Evolutionary conservation across 1,140 invertebrate species (phyloP), one percentile per base, ranked within the genome.

Genomic region (Lepidurus packardi): DNA sequence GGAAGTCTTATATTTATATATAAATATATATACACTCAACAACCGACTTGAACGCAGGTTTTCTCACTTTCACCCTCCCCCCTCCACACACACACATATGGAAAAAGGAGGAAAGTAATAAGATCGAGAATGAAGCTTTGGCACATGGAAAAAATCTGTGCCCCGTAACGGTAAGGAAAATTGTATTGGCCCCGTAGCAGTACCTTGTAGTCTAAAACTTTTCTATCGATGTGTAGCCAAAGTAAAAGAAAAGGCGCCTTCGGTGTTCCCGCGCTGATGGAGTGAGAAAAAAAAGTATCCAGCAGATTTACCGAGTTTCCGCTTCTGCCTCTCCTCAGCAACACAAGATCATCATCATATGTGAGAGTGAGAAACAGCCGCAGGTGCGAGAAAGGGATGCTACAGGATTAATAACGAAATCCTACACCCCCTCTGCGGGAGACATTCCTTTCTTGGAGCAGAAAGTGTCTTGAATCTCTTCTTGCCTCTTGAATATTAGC

Each of bases 321-420:
- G 10, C 16, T 47, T 47, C 45, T 11, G 45, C 10, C 2, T 47
- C 16, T 47, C 16, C 16, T 47, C 45, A 10, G 2, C 45, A 11
- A 16, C 16, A 47, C 1, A 6, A 16, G 21, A 9, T 13, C 53
- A 16, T 47, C 53, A 65, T 65, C 53, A 16, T 65, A 65, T 65
- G 53, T 65, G 53, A 16, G 53, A 65, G 21, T 65, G 21, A 65
- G 53, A 65, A 65, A 65, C 8, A 65, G 53, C 53, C 53, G 53
- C 53, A 65, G 53, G 53, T 65, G 53, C 16, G 3, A 65, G 53
- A 65, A 65, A 65, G 53, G 45, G 45, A 47, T 47, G 45, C 16
- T 65, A n/a, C 53, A 9, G 21, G 53, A 65, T 65, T 65, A 65
- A 65, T 65, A 65, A 9, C 53, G 53, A 65, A 65, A 65, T 65